Evolutionary conservation across 2,888 invertebrate genomes (phyloP), one percentile per base, ranked within the genome.

Genomic region (Julus scandinavius): DNA sequence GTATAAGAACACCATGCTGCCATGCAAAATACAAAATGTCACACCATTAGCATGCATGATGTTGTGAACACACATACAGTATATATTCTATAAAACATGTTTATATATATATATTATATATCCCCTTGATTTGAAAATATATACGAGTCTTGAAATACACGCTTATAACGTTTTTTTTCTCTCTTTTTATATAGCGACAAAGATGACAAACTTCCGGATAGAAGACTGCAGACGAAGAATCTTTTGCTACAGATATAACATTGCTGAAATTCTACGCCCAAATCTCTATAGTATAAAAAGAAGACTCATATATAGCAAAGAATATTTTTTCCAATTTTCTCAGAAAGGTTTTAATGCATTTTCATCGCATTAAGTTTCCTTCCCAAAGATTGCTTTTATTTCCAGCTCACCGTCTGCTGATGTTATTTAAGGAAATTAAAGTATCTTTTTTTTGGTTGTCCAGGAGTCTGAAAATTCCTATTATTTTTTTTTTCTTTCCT

Each of bases 351-450:
- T 80, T 80, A 80, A 80, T 40, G 80, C 80, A 13, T 38, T 40
- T 80, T 80, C 80, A 80, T 80, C 38, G 38, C 80, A 80, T 80
- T 80, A 38, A 80, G 80, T 80, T 80, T 38, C 80, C 80, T 72
- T 40, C 80, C 38, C 80, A 80, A 38, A 80, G 80, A 80, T 80
- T 80, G 80, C 80, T 38, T 80, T 80, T 80, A 80, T 38, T 80
- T 80, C 29, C 80, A 80, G 80, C 80, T 80, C 80, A 80, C 80
- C 80, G 80, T 80, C 15, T 80, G 80, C 38, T 80, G 29, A n/a
- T 29, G 80, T 80, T 80, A 80, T 80, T 80, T 80, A 80, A 80
- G 38, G 80, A 80, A 80, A 80, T 80, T 80, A 80, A 80, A 80
- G 38, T 54, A 54, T 17, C 9, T 54, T 54, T 54, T 72, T 80